Percentiles rank a stretch among this genome's conserved stretches.
phyloP scores from a whole-genome alignment of 2,888 invertebrate genomes.

The Drosophila putrida region DNA sequence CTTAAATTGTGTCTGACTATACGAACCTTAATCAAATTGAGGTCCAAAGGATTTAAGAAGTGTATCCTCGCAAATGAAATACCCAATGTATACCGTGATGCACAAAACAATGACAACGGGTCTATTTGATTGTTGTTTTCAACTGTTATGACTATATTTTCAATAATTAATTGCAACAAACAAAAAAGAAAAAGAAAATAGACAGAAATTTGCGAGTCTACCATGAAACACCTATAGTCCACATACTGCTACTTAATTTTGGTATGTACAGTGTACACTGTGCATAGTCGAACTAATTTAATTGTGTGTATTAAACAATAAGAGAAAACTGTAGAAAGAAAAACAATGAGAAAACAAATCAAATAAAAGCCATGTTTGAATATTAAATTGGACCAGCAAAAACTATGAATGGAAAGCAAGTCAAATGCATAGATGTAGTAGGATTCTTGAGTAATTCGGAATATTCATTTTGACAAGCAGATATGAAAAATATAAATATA shows the following conservation, averaged over 20 bases:
- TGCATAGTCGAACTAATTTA: slow-evolving; percentile 6
- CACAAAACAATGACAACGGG: slow-evolving; percentile 6
- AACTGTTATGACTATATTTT: slow-evolving; percentile 39
- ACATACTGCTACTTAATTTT: slow-evolving; percentile 6
- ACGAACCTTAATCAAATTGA: slow-evolving; percentile 49
- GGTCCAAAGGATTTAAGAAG: slow-evolving; percentile 20
- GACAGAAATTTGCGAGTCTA: background rate
- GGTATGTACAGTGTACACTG: slow-evolving; percentile 25
- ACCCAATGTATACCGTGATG: background rate
- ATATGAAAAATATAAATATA: slow-evolving; percentile 3
- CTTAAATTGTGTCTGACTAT: slow-evolving; percentile 23
- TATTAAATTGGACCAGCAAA: slow-evolving; percentile 70
- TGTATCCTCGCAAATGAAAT: background rate
- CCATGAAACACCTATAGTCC: slow-evolving; percentile 7
- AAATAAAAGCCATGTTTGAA: slow-evolving; percentile 60
- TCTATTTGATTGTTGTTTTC: slow-evolving; percentile 31
- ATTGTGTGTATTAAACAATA: slow-evolving; percentile 38
- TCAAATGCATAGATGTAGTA: slow-evolving; percentile 32
- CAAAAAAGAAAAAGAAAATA: background rate
- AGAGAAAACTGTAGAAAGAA: slow-evolving; percentile 20
- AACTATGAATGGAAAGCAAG: slow-evolving; percentile 26
- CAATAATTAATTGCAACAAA: slow-evolving; percentile 27
- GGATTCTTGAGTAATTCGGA: slow-evolving; percentile 21
- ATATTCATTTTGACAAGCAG: slow-evolving; percentile 11
- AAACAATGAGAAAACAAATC: slow-evolving; percentile 48